Evolutionary conservation across 2,797 vertebrate genomes (phyloP).

Genomic region (Enteromius fasciolatus): DNA sequence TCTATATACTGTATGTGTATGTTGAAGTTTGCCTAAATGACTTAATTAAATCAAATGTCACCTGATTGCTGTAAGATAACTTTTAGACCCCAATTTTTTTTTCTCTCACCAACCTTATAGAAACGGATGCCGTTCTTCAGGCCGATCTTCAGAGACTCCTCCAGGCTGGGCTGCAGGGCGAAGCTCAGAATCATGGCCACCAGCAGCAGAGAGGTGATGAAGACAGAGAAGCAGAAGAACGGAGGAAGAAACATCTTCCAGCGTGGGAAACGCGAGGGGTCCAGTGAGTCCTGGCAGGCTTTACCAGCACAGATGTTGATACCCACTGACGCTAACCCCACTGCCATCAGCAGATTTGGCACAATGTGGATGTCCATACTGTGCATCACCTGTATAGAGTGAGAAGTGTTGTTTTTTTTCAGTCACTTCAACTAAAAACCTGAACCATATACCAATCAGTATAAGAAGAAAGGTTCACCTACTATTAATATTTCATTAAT

Average conservation of each 20-base stretch:
- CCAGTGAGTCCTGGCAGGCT: conserved; percentile 94
- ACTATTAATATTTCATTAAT: background rate
- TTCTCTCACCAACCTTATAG: conserved; percentile 75
- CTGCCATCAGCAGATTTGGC: conserved; percentile 92
- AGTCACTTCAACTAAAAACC: background rate
- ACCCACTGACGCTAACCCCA: conserved; percentile 88
- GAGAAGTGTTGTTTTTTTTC: background rate
- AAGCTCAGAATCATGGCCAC: conserved; percentile 87
- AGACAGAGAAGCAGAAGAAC: conserved; percentile 80
- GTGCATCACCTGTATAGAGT: conserved; percentile 86
- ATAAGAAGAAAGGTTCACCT: background rate
- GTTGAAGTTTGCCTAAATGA: background rate
- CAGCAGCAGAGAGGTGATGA: conserved; percentile 83
- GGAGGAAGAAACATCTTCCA: conserved; percentile 90
- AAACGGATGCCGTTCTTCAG: conserved; percentile 92
- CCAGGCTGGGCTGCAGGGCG: conserved; percentile 86
- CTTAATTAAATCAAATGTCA: background rate
- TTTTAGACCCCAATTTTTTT: background rate
- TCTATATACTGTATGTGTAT: background rate
- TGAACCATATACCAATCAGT: background rate
- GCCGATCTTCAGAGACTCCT: conserved; percentile 89
- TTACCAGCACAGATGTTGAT: conserved; percentile 90
- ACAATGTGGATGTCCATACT: conserved; percentile 94
- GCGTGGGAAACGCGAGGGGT: conserved; percentile 85
- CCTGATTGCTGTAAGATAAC: background rate